A percentile compares a stretch with the other conserved stretches of the same genome.
phyloP scores from a whole-genome alignment of 2,113 vertebrate genomes.

The western clawed frog (Xenopus tropicalis) region DNA sequence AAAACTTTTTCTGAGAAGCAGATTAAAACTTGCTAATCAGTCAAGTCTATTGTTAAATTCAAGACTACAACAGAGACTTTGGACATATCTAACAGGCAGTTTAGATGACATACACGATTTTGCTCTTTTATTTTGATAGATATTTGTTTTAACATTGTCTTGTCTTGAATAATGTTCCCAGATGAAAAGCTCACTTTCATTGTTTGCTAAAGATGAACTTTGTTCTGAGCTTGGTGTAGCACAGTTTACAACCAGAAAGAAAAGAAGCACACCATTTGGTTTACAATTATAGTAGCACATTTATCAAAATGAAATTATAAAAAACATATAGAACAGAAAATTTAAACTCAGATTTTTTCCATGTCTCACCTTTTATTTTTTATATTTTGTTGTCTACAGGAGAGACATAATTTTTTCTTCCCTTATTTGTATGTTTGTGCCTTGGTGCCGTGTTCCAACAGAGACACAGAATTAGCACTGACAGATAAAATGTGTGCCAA shows the following conservation, averaged over 20 bases:
- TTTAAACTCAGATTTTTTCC: too few relatives aligned
- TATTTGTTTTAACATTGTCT: background rate
- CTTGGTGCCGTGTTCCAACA: too few relatives aligned
- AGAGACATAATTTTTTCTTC: too few relatives aligned
- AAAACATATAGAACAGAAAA: too few relatives aligned
- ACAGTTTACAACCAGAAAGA: background rate
- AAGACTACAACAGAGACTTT: constrained; percentile 9
- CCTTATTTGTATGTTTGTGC: too few relatives aligned
- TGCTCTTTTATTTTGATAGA: background rate
- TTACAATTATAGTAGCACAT: too few relatives aligned
- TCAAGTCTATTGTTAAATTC: constrained; percentile 7
- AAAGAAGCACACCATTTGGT: background rate
- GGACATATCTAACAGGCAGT: constrained; percentile 9
- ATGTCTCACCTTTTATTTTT: too few relatives aligned
- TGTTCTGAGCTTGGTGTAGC: background rate
- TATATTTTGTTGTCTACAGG: too few relatives aligned
- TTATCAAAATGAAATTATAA: background rate
- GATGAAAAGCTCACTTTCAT: background rate
- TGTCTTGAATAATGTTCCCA: background rate
- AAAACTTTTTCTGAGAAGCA: background rate
- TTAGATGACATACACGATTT: background rate
- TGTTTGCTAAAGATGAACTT: background rate
- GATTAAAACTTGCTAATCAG: constrained; percentile 5
- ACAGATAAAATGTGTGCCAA: too few relatives aligned
- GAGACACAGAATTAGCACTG: too few relatives aligned